Percentiles rank a stretch among this genome's conserved stretches.
Conservation (phyloP, 2,888 invertebrate species). For the Merodon equestris region DNA sequence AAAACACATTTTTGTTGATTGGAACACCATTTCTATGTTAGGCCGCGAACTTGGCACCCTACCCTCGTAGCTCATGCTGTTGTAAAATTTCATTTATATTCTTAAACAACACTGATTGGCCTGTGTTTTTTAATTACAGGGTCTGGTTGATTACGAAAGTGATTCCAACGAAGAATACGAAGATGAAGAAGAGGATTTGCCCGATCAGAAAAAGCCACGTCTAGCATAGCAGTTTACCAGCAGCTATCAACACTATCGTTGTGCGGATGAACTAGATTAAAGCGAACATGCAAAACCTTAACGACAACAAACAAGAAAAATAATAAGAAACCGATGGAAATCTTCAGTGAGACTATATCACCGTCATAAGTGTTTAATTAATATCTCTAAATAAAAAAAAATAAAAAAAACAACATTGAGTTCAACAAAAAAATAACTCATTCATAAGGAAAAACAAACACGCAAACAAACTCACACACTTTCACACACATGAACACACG, state of each 20-base stretch:
- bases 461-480: slow-evolving; percentile 65
- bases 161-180: slow-evolving; percentile 98
- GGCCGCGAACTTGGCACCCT: neutral
- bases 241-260: slow-evolving; percentile 47
- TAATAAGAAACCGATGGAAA: slow-evolving; percentile 27
- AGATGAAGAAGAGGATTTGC: slow-evolving; percentile 79
- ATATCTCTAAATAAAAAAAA: slow-evolving; percentile 60
- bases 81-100: no score
- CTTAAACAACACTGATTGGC: no score
- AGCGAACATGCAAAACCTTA: slow-evolving; percentile 28
- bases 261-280: slow-evolving; percentile 53
- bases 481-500: slow-evolving; percentile 68
- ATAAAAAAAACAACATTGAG: slow-evolving; percentile 37
- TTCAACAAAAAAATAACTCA: slow-evolving; percentile 58
- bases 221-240: slow-evolving; percentile 76
- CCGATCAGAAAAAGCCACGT: slow-evolving; percentile 78
- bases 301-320: slow-evolving; percentile 21
- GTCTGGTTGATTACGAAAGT: slow-evolving; percentile 97
- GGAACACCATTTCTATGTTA: no score
- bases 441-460: slow-evolving; percentile 58
- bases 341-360: slow-evolving; percentile 66
- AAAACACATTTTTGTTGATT: no score
- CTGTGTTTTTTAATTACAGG: slow-evolving; percentile 80
- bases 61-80: neutral
- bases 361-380: slow-evolving; percentile 67